A percentile compares a stretch with the other conserved stretches of the same genome.
Evolutionary conservation across 2,113 vertebrate species (phyloP).

Genomic region (Dermatemys mawii): DNA sequence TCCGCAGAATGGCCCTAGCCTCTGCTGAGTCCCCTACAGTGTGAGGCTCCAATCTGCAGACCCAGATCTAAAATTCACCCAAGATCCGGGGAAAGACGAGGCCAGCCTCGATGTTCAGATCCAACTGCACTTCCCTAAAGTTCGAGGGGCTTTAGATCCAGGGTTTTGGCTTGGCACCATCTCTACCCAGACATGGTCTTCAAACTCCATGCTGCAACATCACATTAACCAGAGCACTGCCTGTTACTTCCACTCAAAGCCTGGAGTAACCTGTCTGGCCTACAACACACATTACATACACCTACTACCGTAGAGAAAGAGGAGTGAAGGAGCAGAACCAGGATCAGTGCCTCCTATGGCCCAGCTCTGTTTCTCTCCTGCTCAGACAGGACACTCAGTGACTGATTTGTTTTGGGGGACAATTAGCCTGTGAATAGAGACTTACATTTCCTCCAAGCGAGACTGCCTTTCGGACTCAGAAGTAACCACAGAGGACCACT

Average conservation of each 20-base stretch:
- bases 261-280: not conserved
- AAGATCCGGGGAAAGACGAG: no score
- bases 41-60: no score
- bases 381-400: rapidly evolving
- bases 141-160: not conserved
- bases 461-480: not conserved
- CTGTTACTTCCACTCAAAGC: not conserved
- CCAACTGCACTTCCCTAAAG: not conserved
- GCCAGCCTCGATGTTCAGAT: no score
- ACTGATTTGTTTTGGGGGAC: rapidly evolving
- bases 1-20: no score
- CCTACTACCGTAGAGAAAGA: not conserved
- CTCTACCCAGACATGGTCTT: not conserved
- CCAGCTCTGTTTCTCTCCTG: rapidly evolving
- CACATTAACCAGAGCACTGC: no score
- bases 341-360: not conserved
- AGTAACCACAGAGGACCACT: not conserved
- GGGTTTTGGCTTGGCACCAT: not conserved
- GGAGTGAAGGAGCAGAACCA: rapidly evolving
- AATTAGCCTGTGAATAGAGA: not conserved
- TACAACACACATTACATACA: not conserved
- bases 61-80: no score
- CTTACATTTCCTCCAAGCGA: not conserved
- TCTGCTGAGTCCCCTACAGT: no score
- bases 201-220: not conserved